These are phyloP conservation scores for Nothoprocta perdicaria DNA, from an alignment of 2,113 vertebrate species.

Conservation along the genomic window DNA sequence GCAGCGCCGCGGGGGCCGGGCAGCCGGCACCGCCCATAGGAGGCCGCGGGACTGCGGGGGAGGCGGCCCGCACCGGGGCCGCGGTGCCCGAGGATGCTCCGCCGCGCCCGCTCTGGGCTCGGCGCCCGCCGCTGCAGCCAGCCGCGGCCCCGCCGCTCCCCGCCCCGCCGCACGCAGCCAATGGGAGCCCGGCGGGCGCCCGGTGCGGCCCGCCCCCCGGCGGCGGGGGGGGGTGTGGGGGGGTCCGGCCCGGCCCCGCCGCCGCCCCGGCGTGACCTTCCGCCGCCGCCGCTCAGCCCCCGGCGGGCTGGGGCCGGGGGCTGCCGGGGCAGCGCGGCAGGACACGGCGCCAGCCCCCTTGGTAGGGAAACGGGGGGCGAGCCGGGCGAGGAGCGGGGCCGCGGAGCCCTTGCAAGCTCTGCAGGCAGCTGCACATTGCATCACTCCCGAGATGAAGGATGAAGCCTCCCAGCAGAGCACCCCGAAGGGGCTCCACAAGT, in stretches of 20 bases:
- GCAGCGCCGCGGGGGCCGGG: background rate
- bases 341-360: constrained; percentile 10
- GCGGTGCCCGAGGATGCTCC: constrained; percentile 28
- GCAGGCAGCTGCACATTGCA: too few species aligned
- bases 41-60: constrained; percentile 8
- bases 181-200: too few species aligned
- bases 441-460: background rate
- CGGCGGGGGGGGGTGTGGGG: too few species aligned
- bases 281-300: background rate
- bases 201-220: too few species aligned
- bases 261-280: constrained; percentile 49
- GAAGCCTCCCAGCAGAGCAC: background rate
- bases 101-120: constrained; percentile 37
- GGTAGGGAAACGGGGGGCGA: background rate
- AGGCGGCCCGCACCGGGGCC: constrained; percentile 22
- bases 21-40: constrained; percentile 57
- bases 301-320: background rate
- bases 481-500: too few species aligned
- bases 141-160: too few species aligned
- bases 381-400: too few species aligned
- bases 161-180: too few species aligned
- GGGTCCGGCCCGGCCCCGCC: too few species aligned
- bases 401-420: too few species aligned
- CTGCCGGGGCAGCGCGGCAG: background rate
- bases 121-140: too few species aligned